phyloP scores from a whole-genome alignment of 2,113 vertebrate genomes.

The Cheilinus undulatus region DNA sequence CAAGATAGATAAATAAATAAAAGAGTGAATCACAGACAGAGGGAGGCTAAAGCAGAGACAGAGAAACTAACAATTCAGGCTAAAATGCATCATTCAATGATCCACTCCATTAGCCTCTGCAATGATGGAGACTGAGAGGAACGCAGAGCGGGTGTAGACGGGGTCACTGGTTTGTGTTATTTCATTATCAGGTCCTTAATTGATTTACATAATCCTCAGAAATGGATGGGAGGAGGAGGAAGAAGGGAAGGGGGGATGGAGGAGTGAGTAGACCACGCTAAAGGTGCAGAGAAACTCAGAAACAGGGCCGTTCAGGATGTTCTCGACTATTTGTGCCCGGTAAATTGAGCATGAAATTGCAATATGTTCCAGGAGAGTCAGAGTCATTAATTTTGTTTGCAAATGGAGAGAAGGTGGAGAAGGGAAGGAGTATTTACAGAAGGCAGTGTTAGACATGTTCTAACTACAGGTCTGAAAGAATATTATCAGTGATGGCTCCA shows the following conservation, averaged over 20 bases:
- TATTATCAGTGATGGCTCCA: neutral
- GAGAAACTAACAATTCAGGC: slow-evolving; percentile 36
- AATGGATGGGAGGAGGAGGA: slow-evolving; percentile 6
- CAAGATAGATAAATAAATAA: too few species aligned
- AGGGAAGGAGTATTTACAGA: slow-evolving; percentile 19
- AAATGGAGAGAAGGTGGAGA: slow-evolving; percentile 31
- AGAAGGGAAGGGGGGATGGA: slow-evolving; percentile 3
- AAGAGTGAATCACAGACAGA: slow-evolving; percentile 3
- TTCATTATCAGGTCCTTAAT: slow-evolving; percentile 59
- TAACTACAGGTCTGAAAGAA: slow-evolving; percentile 36
- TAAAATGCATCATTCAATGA: slow-evolving; percentile 69
- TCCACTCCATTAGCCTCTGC: slow-evolving; percentile 61
- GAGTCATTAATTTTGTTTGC: slow-evolving; percentile 76
- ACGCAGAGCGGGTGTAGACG: slow-evolving; percentile 32
- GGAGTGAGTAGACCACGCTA: neutral
- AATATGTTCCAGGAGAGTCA: slow-evolving; percentile 70
- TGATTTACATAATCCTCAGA: slow-evolving; percentile 72
- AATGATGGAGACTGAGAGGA: slow-evolving; percentile 44
- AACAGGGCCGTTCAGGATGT: slow-evolving; percentile 42
- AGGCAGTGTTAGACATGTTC: slow-evolving; percentile 28
- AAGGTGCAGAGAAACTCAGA: slow-evolving; percentile 14
- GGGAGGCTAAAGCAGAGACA: slow-evolving; percentile 38
- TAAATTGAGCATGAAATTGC: slow-evolving; percentile 83
- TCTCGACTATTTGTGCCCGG: slow-evolving; percentile 73
- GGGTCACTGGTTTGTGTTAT: slow-evolving; percentile 56